These are phyloP conservation scores for Pachycephus smyrnensis DNA, from an alignment of 2,888 invertebrate species.

Conservation along the genomic window DNA sequence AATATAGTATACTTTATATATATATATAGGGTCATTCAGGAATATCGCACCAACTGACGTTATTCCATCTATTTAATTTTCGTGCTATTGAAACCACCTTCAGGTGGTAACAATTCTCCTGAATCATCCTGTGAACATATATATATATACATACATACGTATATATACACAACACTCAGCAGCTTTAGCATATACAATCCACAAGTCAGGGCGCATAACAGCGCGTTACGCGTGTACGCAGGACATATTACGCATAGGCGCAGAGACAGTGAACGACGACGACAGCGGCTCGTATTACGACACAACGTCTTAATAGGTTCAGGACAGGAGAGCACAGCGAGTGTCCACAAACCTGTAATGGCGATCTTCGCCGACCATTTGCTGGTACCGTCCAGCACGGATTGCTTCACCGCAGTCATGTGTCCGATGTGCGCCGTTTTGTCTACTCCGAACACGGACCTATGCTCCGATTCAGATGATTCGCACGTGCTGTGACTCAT, in stretches of 20 bases:
- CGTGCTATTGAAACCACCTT: neutral
- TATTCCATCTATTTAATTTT: neutral
- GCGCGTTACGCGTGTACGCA: neutral
- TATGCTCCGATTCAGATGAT: slow-evolving; percentile 67
- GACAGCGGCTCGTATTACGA: slow-evolving; percentile 13
- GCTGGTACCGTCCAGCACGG: slow-evolving; percentile 98
- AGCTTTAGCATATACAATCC: slow-evolving; percentile 10
- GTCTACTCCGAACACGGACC: slow-evolving; percentile 97
- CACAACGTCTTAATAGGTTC: slow-evolving; percentile 15
- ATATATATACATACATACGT: slow-evolving; percentile 14
- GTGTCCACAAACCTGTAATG: slow-evolving; percentile 93
- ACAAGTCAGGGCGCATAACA: neutral
- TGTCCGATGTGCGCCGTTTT: slow-evolving; percentile 93
- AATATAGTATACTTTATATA: slow-evolving; percentile 15
- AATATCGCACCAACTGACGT: neutral
- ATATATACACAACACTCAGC: slow-evolving; percentile 23
- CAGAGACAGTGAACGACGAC: slow-evolving; percentile 10
- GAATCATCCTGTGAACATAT: neutral
- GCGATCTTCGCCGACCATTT: slow-evolving; percentile 99
- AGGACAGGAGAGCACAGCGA: slow-evolving; percentile 40
- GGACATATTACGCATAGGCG: neutral
- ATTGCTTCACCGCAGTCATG: slow-evolving; percentile 98
- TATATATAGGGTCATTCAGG: slow-evolving; percentile 8
- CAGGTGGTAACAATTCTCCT: neutral
- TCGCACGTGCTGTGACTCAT: slow-evolving; percentile 37